Evolutionary conservation across 2,888 invertebrate genomes (phyloP), one percentile per base, ranked within the genome.

Genomic region (Calliphora vomitoria): DNA sequence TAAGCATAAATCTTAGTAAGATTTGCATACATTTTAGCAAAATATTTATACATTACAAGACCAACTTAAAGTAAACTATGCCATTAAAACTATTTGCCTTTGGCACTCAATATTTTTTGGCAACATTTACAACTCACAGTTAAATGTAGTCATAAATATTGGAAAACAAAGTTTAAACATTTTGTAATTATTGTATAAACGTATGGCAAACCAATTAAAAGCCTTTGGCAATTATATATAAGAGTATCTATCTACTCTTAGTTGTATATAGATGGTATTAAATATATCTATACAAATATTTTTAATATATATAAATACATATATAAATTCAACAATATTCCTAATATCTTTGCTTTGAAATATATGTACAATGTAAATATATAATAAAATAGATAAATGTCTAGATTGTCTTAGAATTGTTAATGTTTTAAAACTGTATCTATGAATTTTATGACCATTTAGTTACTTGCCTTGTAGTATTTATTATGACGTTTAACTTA

Each of bases 121-220:
- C 35, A 69, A 35, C 15, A 50, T 71, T 31, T 13, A 35, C 10
- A 5, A 25, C n/a, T 15, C 25, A 47, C 20, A 41, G 1, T 13
- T 11, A 31, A 13, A 55, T 55, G 50, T 53, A n/a, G 55, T 35
- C 18, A 58, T 38, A 58, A 31, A 4, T 15, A 55, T 44, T 44
- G 11, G 13, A 55, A 55, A 68, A 41, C n/a, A 82, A 62, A 41
- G 41, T 68, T 76, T 69, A 41, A 76, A 62, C 31, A 83, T 78
- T 78, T 72, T 47, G 66, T 55, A 71, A 76, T 72, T 84, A 64
- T 78, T 64, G 10, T 20, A 44, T 64, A 64, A 78, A 78, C 69
- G 78, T 72, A 78, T 84, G 38, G 55, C 55, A 55, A 84, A 66
- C 18, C 64, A 72, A 72, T 84, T 66, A 47, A 62, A 62, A 84